A percentile compares a stretch with the other conserved stretches of the same genome.
Evolutionary conservation across 2,113 vertebrate genomes (phyloP).

Genomic region (Phylloscopus trochilus): DNA sequence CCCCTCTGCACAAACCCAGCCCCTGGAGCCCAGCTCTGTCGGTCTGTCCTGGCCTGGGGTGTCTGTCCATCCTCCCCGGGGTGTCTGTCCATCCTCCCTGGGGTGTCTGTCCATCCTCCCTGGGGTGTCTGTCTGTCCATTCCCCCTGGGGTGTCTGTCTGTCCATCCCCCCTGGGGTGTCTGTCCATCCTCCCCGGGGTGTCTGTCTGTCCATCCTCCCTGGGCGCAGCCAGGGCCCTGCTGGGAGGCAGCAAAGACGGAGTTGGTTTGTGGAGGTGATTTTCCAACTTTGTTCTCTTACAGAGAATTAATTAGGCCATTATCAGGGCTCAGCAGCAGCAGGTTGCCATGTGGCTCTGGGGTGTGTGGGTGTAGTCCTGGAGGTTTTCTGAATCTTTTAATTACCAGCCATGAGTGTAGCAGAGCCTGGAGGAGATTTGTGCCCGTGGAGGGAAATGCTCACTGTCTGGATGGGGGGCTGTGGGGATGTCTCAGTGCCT

Average conservation of each 20-base stretch:
- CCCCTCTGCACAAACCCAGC: accelerated
- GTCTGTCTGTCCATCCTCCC: background rate
- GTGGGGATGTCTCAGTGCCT: background rate
- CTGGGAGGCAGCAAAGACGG: background rate
- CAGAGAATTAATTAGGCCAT: constrained; percentile 21
- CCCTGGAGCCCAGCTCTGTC: background rate
- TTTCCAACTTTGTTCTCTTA: background rate
- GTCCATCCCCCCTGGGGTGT: no score
- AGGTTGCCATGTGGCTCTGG: constrained; percentile 14
- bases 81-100: background rate
- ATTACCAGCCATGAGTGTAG: background rate
- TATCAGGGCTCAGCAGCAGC: constrained; percentile 25
- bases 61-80: background rate
- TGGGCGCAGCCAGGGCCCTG: accelerated
- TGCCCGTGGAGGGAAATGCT: background rate
- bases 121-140: no score
- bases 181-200: no score
- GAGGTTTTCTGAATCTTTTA: constrained; percentile 26
- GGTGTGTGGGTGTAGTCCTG: constrained; percentile 39
- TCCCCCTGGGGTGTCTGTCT: no score
- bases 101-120: no score
- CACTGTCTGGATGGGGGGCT: background rate
- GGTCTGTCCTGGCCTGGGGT: accelerated
- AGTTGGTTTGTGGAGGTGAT: background rate
- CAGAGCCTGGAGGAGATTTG: background rate